phyloP scores from a whole-genome alignment of 2,888 invertebrate genomes.

The Philereme vetulata region DNA sequence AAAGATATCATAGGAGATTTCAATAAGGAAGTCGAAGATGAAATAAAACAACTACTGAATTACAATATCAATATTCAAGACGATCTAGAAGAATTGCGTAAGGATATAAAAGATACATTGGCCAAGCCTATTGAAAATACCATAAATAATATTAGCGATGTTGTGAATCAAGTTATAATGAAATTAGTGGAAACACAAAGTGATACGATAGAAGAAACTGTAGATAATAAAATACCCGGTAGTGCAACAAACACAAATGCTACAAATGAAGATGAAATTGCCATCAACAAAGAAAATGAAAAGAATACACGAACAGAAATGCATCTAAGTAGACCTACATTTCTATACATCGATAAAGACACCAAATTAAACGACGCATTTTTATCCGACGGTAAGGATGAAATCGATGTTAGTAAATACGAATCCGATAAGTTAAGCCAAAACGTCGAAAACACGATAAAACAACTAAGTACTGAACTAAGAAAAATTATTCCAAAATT shows the following conservation, averaged over 20 bases:
- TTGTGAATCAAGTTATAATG: slow-evolving; percentile 79
- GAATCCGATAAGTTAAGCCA: slow-evolving; percentile 69
- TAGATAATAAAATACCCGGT: slow-evolving; percentile 18
- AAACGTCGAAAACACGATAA: slow-evolving; percentile 76
- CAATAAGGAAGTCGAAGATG: slow-evolving; percentile 84
- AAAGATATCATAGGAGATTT: slow-evolving; percentile 84
- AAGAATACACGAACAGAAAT: slow-evolving; percentile 70
- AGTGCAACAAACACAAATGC: slow-evolving; percentile 35
- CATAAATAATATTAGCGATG: slow-evolving; percentile 79
- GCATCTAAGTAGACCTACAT: slow-evolving; percentile 75
- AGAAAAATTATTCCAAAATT: slow-evolving; percentile 78
- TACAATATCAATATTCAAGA: slow-evolving; percentile 77
- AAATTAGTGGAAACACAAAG: slow-evolving; percentile 73
- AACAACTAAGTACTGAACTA: slow-evolving; percentile 74
- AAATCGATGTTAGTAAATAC: slow-evolving; percentile 73
- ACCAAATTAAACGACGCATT: slow-evolving; percentile 83
- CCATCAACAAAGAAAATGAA: slow-evolving; percentile 69
- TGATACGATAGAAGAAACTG: slow-evolving; percentile 53
- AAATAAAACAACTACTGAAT: slow-evolving; percentile 79
- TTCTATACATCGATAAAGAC: slow-evolving; percentile 71
- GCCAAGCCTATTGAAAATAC: slow-evolving; percentile 79
- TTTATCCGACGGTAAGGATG: slow-evolving; percentile 84
- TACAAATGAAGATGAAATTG: slow-evolving; percentile 49
- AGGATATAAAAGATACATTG: slow-evolving; percentile 78
- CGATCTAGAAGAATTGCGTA: slow-evolving; percentile 74